A percentile compares a stretch with the other conserved stretches of the same genome.
These are phyloP conservation scores for Pteromalus puparum DNA, from an alignment of 1,140 invertebrate genomes.

Conservation along the genomic window DNA sequence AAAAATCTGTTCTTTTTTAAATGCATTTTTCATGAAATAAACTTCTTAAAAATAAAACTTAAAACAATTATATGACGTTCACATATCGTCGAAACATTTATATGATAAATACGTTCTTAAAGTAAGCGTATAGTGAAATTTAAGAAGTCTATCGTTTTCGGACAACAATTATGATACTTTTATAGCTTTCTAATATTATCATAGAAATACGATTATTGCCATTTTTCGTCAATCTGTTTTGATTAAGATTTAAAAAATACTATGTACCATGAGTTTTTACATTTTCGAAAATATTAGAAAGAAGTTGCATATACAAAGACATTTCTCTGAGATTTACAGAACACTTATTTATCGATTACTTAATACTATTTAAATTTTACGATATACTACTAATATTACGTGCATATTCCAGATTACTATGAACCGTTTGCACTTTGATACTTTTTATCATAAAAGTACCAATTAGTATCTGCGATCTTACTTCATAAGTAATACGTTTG, in stretches of 20 bases:
- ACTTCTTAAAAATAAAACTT: constrained; percentile 42
- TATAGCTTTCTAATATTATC: constrained; percentile 40
- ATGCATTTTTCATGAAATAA: constrained; percentile 39
- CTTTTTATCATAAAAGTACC: constrained; percentile 33
- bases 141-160: constrained; percentile 9
- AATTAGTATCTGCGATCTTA: background rate
- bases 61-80: constrained; percentile 28
- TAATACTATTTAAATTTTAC: constrained; percentile 26
- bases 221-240: constrained; percentile 5
- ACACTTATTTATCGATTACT: constrained; percentile 18
- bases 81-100: constrained; percentile 28
- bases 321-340: constrained; percentile 31
- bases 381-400: constrained; percentile 21
- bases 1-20: constrained; percentile 41
- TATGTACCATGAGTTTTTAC: constrained; percentile 10
- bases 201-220: constrained; percentile 39
- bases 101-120: constrained; percentile 36
- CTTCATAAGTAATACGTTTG: background rate
- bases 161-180: constrained; percentile 36
- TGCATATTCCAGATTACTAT: constrained; percentile 11
- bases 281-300: constrained; percentile 35
- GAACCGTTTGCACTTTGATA: constrained; percentile 5
- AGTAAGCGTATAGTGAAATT: constrained; percentile 39
- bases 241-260: constrained; percentile 30
- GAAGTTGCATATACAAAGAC: background rate